These are phyloP conservation scores for Cydia splendana DNA, from an alignment of 1,140 invertebrate species.

Conservation along the genomic window DNA sequence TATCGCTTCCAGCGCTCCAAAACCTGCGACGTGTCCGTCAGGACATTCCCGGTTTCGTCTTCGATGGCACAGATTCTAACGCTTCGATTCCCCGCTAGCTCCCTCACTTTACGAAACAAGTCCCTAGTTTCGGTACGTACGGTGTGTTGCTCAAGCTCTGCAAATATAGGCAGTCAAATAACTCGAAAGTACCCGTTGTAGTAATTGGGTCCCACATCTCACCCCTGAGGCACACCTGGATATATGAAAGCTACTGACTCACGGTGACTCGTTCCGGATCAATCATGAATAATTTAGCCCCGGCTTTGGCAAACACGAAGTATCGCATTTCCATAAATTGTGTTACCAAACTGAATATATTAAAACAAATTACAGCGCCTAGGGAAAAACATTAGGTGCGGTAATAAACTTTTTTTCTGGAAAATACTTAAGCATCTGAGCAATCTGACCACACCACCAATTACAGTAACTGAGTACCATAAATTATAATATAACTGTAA, in stretches of 20 bases:
- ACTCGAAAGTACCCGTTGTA: not conserved
- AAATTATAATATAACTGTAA: not conserved
- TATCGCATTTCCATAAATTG: slow-evolving; percentile 8
- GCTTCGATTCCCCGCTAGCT: too few species aligned
- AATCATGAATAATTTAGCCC: slow-evolving; percentile 7
- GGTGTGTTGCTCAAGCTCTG: too few species aligned
- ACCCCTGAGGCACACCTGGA: not conserved
- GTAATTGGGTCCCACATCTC: not conserved
- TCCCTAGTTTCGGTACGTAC: too few species aligned
- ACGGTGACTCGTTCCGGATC: not conserved
- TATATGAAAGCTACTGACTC: not conserved
- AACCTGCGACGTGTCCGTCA: too few species aligned
- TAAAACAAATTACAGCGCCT: not conserved
- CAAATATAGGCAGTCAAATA: not conserved
- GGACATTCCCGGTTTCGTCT: too few species aligned
- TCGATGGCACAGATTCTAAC: too few species aligned
- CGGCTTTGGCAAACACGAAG: not conserved
- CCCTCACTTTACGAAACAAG: too few species aligned
- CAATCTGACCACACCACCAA: not conserved
- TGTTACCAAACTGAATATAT: slow-evolving; percentile 2
- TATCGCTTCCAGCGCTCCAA: too few species aligned
- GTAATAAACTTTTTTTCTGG: not conserved
- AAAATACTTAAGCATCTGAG: not conserved
- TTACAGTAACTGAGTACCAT: not conserved
- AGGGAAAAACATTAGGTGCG: not conserved